These are phyloP conservation scores for Drosophila truncata DNA, from an alignment of 1,140 invertebrate genomes.

Conservation along the genomic window DNA sequence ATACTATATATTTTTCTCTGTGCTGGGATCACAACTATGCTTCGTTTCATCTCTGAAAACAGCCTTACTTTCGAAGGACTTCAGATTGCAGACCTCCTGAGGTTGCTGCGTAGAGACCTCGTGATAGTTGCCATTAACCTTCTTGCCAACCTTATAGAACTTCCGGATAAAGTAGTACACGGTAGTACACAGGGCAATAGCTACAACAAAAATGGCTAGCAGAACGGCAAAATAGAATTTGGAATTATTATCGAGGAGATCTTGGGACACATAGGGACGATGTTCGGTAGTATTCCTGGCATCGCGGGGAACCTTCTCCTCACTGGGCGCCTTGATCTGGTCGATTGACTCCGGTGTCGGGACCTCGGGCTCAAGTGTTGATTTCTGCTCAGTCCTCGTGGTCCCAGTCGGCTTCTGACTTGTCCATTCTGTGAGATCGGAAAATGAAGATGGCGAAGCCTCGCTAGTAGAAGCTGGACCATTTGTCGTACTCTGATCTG, in stretches of 20 bases:
- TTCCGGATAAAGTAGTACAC: not conserved
- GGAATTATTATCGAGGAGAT: not conserved
- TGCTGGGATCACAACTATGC: slow-evolving; percentile 33
- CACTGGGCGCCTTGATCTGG: slow-evolving; percentile 1
- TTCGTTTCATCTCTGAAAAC: slow-evolving; percentile 10
- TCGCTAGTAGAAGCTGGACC: not conserved
- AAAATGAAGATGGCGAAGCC: slow-evolving; percentile 4
- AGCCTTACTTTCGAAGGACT: not conserved
- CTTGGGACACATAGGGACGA: not conserved
- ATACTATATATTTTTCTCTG: slow-evolving; percentile 20
- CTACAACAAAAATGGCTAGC: not conserved
- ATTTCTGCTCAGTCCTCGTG: not conserved
- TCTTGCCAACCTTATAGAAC: not conserved
- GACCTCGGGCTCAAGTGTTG: not conserved
- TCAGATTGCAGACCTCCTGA: slow-evolving; percentile 11
- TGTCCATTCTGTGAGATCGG: slow-evolving; percentile 4
- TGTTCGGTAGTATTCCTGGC: not conserved
- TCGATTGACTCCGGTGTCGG: slow-evolving; percentile 4
- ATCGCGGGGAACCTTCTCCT: not conserved
- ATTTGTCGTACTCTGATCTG: slow-evolving; percentile 1
- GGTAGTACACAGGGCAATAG: not conserved
- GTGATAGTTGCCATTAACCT: slow-evolving; percentile 8
- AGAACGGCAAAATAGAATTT: not conserved
- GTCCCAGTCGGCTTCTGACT: not conserved
- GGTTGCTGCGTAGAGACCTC: slow-evolving; percentile 9